These are phyloP conservation scores for Malthinus seriepunctatus DNA, from an alignment of 2,888 invertebrate species.

Conservation along the genomic window DNA sequence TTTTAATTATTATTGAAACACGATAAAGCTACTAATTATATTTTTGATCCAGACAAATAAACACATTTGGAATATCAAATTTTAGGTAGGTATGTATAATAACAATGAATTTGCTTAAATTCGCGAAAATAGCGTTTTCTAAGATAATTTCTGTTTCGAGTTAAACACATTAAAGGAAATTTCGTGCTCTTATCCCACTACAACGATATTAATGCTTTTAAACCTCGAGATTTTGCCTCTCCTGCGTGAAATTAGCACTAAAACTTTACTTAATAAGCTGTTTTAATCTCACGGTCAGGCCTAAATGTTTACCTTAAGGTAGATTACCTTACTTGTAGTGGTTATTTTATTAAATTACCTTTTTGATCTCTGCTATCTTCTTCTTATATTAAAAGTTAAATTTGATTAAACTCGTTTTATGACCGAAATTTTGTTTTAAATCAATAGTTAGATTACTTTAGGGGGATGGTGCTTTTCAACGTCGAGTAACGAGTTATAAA, in stretches of 20 bases:
- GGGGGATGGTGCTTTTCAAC: too few species aligned
- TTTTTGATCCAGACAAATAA: not conserved
- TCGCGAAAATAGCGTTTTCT: conserved; percentile 7
- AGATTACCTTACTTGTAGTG: conserved; percentile 24
- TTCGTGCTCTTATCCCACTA: conserved; percentile 25
- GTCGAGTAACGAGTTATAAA: too few species aligned
- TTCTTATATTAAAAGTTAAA: not conserved
- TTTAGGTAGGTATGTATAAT: conserved; percentile 8
- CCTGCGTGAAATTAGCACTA: conserved; percentile 40
- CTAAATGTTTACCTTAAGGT: conserved; percentile 36
- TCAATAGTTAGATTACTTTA: too few species aligned
- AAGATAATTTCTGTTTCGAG: conserved; percentile 23
- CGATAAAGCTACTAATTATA: not conserved
- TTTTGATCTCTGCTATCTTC: not conserved
- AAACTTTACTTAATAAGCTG: conserved; percentile 41
- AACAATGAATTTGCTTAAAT: conserved; percentile 14
- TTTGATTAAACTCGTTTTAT: not conserved
- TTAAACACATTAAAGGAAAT: conserved; percentile 29
- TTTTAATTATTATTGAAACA: not conserved
- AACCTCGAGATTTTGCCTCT: conserved; percentile 32
- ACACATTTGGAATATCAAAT: not conserved
- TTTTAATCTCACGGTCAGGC: conserved; percentile 38
- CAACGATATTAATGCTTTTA: conserved; percentile 29
- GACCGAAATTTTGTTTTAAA: too few species aligned
- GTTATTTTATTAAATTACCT: conserved; percentile 25